Evolutionary conservation across 2,113 vertebrate species (phyloP), one percentile per base, ranked within the genome.

Genomic region (Bos taurus): DNA sequence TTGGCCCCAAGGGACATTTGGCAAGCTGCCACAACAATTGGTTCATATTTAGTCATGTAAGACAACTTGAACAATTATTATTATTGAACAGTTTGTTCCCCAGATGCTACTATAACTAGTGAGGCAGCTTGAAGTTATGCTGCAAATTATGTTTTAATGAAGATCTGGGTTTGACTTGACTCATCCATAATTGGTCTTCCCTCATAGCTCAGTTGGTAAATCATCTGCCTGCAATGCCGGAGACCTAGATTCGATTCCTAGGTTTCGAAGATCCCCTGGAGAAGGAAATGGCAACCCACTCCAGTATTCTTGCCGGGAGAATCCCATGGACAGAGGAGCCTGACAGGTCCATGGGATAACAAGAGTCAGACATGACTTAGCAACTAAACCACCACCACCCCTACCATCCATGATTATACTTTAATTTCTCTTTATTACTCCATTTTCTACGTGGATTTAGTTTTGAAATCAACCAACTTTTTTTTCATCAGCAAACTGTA

Each of bases 361-460:
- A 74, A 40, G 67, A 74, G 67, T 25, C 19, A 74, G 67, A 40
- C 21, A 40, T 40, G 67, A 74, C 67, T 74, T 74, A 40, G n/a
- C 0, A 2, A 74, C n/a, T 74, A 40, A 40, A 71, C 17, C 2
- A 71, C 17, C 33, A 5, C 64, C 30, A 71, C 19, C 64, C 40
- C 19, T n/a, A 40, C 19, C 14, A 85, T 89, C 56, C 4, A 25
- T 28, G 33, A 86, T 88, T 92, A 81, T 52, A 94, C 16, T 95
- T 92, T 95, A 81, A 97, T 92, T 92, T 97, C 62, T 95, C 64
- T 96, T 85, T 90, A 78, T 33, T 60, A 62, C 1, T 91, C 15
- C 48, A 88, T 96, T 96, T 98, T 81, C 54, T 74, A 36, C 54
- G 30, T 64, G 85, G 25, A 87, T 96, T 81, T 84, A 13, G 93